Conservation (phyloP, 2,113 vertebrate species). For the Ctenomys sociabilis region DNA sequence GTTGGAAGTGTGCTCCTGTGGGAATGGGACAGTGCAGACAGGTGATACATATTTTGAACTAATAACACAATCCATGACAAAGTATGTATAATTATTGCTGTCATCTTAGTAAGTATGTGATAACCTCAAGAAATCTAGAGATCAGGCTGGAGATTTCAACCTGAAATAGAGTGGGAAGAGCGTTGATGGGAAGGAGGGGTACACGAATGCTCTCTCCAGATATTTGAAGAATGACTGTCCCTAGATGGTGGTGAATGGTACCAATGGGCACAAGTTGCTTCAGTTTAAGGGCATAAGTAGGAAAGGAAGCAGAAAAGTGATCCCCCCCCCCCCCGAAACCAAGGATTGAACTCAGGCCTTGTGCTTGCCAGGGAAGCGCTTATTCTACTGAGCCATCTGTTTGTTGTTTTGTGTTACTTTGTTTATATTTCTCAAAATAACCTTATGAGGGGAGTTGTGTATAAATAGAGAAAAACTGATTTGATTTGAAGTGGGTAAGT, state of each 20-base stretch:
- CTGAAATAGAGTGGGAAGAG: not conserved
- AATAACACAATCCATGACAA: not conserved
- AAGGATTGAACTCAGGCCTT: no score
- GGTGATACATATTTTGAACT: slow-evolving; percentile 14
- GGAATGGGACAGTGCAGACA: not conserved
- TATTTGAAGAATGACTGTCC: not conserved
- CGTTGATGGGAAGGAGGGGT: not conserved
- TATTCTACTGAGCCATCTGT: no score
- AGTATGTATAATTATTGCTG: not conserved
- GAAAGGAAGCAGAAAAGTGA: slow-evolving; percentile 27
- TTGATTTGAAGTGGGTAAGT: not conserved
- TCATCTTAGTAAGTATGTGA: not conserved
- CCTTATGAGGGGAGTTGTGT: not conserved
- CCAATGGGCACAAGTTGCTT: not conserved
- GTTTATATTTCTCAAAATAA: slow-evolving; percentile 34
- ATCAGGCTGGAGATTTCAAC: not conserved
- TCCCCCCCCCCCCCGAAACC: no score
- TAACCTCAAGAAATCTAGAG: not conserved
- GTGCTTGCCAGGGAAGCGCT: no score
- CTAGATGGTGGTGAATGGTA: not conserved
- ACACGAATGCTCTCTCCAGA: not conserved
- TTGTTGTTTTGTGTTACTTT: slow-evolving; percentile 50
- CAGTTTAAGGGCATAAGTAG: not conserved
- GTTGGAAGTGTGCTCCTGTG: not conserved
- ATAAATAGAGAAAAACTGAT: no score